Base-by-base conservation (phyloP, 2,888 invertebrate genomes). In the Eristalinus aeneus region DNA sequence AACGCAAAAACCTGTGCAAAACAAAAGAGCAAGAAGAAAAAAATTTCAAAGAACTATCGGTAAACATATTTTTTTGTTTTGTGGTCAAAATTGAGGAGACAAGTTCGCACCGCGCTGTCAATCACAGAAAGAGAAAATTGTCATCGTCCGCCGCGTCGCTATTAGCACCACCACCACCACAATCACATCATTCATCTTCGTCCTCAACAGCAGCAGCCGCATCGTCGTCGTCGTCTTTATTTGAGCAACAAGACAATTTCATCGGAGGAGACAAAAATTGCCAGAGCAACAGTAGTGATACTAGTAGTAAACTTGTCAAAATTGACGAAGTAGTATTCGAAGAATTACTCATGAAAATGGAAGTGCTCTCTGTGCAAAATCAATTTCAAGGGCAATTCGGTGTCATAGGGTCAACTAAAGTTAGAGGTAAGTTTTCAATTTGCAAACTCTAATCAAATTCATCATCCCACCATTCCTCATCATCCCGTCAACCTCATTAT, bases 281-380 rank as follows among this genome's bases (percentile, higher is more conserved):
- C 32, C 63, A 61, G 23, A 73, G 63, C 71, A 77, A 53, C 65
- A 80, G 71, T 60, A 68, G 76, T 76, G 76, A 80, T 80, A 80
- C 76, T 73, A 78, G 74, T 74, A 82, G 74, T 86, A 81, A 86
- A 82, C 82, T 86, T 86, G 86, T 90, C 90, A 89, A 90, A 88
- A 90, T 91, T 89, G 91, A 91, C 90, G 90, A 90, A 88, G 89
- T 82, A 77, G 86, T 91, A 76, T 90, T 90, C 81, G 90, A 90
- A 88, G 90, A 91, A 89, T 86, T 91, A 89, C 89, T 90, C 74
- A 92, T 92, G 92, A 95, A 94, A 93, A 96, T 96, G 96, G 96
- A 96, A 94, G 95, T 96, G 93, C 94, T 96, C 93, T 95, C 96
- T 92, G 95, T 96, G 92, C 95, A 95, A 93, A 96, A 94, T 94